Evolutionary conservation across 2,797 vertebrate genomes (phyloP).

Genomic region (Heterohyrax brucei): DNA sequence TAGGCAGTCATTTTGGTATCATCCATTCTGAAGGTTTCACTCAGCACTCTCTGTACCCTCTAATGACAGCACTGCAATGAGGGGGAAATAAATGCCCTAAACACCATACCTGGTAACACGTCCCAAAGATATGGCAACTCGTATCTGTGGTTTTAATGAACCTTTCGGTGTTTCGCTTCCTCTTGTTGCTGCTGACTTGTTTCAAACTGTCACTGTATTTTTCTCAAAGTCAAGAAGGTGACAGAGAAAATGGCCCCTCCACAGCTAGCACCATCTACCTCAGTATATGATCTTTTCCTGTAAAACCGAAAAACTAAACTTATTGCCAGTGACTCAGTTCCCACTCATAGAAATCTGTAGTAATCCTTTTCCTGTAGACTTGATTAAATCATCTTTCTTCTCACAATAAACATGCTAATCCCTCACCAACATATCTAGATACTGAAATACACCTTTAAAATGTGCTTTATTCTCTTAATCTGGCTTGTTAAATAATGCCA

Average conservation of each 20-base stretch:
- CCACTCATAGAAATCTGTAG: no score
- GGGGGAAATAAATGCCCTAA: not conserved
- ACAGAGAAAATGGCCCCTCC: not conserved
- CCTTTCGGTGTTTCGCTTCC: not conserved
- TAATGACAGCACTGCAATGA: no score
- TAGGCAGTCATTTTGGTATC: no score
- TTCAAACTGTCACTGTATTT: constrained; percentile 64
- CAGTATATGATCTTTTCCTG: not conserved
- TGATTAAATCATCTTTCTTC: not conserved
- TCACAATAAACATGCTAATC: not conserved
- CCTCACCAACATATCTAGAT: not conserved
- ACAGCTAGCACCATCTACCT: not conserved
- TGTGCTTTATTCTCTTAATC: not conserved
- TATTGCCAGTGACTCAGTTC: no score
- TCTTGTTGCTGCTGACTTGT: constrained; percentile 21
- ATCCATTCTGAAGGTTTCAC: no score
- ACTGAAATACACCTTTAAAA: constrained; percentile 24
- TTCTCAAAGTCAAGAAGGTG: constrained; percentile 58
- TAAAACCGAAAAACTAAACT: no score
- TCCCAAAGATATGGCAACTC: not conserved
- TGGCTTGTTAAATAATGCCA: not conserved
- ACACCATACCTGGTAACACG: not conserved
- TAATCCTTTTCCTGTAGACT: not conserved
- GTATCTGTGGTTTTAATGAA: constrained; percentile 61
- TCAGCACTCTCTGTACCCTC: no score